Base-by-base conservation (phyloP, 2,888 invertebrate genomes). In the Rhagonycha fulva region DNA sequence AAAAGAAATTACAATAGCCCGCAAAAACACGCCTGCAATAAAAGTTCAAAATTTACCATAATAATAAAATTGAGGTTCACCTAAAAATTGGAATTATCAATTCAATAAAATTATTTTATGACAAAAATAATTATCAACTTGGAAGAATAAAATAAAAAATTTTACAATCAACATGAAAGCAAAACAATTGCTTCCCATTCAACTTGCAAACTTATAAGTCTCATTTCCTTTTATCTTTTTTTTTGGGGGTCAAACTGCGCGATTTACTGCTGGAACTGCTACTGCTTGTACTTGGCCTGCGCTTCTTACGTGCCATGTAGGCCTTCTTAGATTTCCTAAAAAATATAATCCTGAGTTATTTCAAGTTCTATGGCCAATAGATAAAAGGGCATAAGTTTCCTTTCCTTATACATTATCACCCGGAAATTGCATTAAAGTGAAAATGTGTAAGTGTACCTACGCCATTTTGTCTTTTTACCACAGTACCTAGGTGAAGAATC, bases 401-500 rank as follows among this genome's bases (percentile, higher is more conserved):
- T 19, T 2, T 19, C 19, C 19, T 19, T 19, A 19, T 19, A 19
- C 19, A 19, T 1, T 19, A 19, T 19, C 19, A 19, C 19, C 19
- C 19, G 1, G 2, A 19, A 19, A 19, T 19, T 24, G 12, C 14
- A 72, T 9, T 67, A 4, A 32, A n/a, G 30, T 30, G 63, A 61
- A 63, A 19, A 71, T 71, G 68, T 70, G 30, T 12, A 63, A 60
- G 69, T 68, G 32, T 30, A 1, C 3, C 7, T 47, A 30, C 1
- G 12, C 12, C n/a, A 1, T 19, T 19, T 19, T 19, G 60, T 23
- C 7, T 28, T 61, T 9, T 24, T 11, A 3, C 14, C n/a, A 14
- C 28, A 4, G 72, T 78, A 62, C 77, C 78, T 68, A 32, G 78
- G 71, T 62, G 82, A 79, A 67, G 82, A 82, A 75, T 82, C 81